Evolutionary conservation across 2,797 vertebrate species (phyloP).

Genomic region (Rachycentron canadum): DNA sequence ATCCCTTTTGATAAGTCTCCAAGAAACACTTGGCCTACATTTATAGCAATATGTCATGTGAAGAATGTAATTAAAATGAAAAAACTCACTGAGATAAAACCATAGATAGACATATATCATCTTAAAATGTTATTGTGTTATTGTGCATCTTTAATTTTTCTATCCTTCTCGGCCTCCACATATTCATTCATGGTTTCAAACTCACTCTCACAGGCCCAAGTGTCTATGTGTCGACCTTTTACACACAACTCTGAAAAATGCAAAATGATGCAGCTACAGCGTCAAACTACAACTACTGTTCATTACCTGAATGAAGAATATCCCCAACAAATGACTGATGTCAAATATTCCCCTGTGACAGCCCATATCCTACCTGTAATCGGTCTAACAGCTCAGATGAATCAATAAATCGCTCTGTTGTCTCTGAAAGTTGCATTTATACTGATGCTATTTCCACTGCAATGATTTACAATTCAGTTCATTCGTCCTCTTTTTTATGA

Average conservation of each 20-base stretch:
- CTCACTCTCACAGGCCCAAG: background rate
- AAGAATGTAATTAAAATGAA: background rate
- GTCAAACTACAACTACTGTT: background rate
- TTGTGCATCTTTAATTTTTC: background rate
- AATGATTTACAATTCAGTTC: constrained; percentile 20
- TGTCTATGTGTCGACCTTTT: background rate
- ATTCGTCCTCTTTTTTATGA: background rate
- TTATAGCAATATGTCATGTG: background rate
- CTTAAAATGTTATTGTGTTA: background rate
- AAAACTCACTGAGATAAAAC: background rate
- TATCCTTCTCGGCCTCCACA: background rate
- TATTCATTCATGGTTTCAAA: background rate
- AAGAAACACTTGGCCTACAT: constrained; percentile 50
- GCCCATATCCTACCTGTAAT: constrained; percentile 30
- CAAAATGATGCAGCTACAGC: background rate
- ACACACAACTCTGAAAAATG: background rate
- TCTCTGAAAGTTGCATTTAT: constrained; percentile 56
- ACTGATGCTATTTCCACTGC: constrained; percentile 48
- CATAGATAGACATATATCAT: background rate
- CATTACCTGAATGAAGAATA: constrained; percentile 23
- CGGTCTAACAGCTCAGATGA: constrained; percentile 45
- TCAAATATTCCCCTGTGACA: constrained; percentile 18
- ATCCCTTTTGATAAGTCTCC: background rate
- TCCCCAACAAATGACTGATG: constrained; percentile 29
- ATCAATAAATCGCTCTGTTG: constrained; percentile 58